Evolutionary conservation across 2,113 vertebrate species (phyloP), one percentile per base, ranked within the genome.

Genomic region (Seriola rivoliana): DNA sequence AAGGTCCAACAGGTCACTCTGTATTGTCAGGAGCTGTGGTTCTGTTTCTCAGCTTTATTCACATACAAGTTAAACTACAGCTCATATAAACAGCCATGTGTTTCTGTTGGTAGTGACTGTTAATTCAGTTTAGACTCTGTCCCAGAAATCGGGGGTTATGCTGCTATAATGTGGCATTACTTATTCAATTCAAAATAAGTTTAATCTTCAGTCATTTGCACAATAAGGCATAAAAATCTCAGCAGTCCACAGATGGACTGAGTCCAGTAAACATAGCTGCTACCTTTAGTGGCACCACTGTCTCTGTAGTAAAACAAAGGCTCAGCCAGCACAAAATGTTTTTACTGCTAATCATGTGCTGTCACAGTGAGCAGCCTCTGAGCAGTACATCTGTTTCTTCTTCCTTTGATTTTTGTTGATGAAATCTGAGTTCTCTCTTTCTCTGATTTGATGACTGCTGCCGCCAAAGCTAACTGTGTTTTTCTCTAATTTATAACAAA

Each of bases 371-470:
- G 73, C 80, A 50, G 80, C 87, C 79, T 79, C 19, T 4, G 6
- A 84, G 77, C 64, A 10, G 34, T 59, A 9, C 84, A 71, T 75
- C 77, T 78, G 84, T 42, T 86, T 17, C 73, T 81, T 81, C 69
- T 78, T 84, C 70, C 25, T 73, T 81, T 73, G 63, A 73, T 68
- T 76, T 74, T 48, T 85, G 83, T 74, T 82, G 57, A 68, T 68
- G 79, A 60, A 76, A 72, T 46, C 1, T 55, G 42, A 80, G 66
- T 34, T 68, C 38, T 17, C 8, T 8, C 50, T 57, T 71, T 52
- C 46, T 69, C 81, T 67, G 69, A 75, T 68, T 80, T 66, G 75
- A 72, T 59, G 11, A 69, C 14, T 9, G 17, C 54, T 48, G 68
- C 54, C 10, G 68, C 80, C 83, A 74, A 17, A 74, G 76, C 58